Evolutionary conservation across 1,140 invertebrate genomes (phyloP).

Genomic region (Drosophila neocordata): DNA sequence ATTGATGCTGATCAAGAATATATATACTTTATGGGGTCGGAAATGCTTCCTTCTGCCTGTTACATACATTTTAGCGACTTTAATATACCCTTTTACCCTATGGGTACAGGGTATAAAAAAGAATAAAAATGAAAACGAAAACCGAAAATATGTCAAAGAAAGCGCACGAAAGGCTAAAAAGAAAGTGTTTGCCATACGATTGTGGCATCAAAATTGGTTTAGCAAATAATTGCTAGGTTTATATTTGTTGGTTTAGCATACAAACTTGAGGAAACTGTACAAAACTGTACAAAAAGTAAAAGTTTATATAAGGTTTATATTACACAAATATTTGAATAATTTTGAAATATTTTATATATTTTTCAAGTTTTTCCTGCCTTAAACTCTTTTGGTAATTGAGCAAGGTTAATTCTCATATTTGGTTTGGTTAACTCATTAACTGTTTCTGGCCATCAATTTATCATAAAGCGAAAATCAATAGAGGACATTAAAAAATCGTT

Average conservation of each 20-base stretch:
- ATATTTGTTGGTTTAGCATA: conserved; percentile 3
- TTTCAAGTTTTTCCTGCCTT: not conserved
- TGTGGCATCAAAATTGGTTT: conserved; percentile 3
- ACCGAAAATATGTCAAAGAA: conserved; percentile 2
- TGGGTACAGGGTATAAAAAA: no score
- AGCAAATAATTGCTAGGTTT: conserved; percentile 2
- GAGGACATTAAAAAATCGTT: conserved; percentile 41
- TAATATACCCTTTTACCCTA: no score
- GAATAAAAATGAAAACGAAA: no score
- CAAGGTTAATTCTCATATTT: conserved; percentile 2
- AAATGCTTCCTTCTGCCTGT: no score
- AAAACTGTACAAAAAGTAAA: not conserved
- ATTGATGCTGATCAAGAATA: no score
- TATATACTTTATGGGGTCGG: no score
- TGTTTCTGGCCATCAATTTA: conserved; percentile 53
- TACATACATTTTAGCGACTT: no score
- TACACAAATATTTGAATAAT: no score
- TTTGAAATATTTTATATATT: no score
- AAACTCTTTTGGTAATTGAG: not conserved
- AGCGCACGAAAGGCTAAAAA: conserved; percentile 26
- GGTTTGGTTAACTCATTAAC: conserved; percentile 39
- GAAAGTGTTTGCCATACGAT: conserved; percentile 14
- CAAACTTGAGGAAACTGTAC: no score
- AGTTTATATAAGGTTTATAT: no score
- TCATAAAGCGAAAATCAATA: conserved; percentile 70